Evolutionary conservation across 2,113 vertebrate genomes (phyloP), one percentile per base, ranked within the genome.

Genomic region (Narcine bancroftii): DNA sequence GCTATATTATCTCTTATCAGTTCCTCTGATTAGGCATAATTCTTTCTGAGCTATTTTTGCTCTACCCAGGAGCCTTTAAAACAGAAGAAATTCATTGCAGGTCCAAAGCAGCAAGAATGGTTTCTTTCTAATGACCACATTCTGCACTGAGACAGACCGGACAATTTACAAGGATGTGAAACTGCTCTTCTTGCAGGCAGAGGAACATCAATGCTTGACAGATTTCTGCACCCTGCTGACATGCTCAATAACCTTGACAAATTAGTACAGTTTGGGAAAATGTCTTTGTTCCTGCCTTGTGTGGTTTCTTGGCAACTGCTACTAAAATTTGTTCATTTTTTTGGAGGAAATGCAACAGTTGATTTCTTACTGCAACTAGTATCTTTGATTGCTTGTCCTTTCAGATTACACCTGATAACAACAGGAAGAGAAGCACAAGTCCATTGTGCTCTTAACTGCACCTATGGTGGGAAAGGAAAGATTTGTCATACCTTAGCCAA

Each of bases 331-430:
- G 45, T 93, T 93, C 94, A 93, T 94, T 93, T 94, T 93, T 91
- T 92, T 92, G 93, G 93, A 93, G 71, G 77, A 92, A 92, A 39
- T 92, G 85, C 93, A 94, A 92, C 94, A 94, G 83, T 0, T 53
- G 65, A 92, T 93, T 94, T 95, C 94, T 93, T 95, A 93, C 93
- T 94, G 93, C 92, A 94, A 92, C 93, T 92, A 93, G 94, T 94
- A 94, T 93, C 94, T 94, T 93, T 94, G 93, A 95, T 93, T 39
- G 17, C 83, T 60, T 87, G 56, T 63, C 83, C 87, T 91, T 91
- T 91, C 24, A 45, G 29, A 69, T 69, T 66, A 45, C 15, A 13
- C 92, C 93, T 94, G 94, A 94, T 94, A 77, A 45, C 26, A 39
- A 69, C 13, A 60, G 36, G 87, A 69, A 69, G 26, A 69, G n/a